These are phyloP conservation scores for Gymnoscelis rufifasciata DNA, from an alignment of 2,888 invertebrate species.

Conservation along the genomic window DNA sequence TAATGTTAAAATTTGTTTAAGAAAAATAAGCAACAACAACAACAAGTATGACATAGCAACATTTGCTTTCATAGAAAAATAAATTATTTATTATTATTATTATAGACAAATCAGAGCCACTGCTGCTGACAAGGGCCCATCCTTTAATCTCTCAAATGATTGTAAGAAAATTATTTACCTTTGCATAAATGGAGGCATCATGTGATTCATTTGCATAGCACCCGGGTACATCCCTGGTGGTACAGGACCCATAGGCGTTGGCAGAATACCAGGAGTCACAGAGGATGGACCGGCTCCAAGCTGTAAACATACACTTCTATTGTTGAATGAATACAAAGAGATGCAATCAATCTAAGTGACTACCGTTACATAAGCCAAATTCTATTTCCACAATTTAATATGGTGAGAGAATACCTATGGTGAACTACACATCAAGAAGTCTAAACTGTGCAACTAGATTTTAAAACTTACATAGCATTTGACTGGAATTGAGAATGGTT, in stretches of 20 bases:
- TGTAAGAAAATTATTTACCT: conserved; percentile 50
- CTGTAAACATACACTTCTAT: conserved; percentile 34
- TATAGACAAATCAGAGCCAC: too few species aligned
- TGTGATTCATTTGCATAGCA: conserved; percentile 84
- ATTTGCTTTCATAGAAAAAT: too few species aligned
- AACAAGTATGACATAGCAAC: too few species aligned
- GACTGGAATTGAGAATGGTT: conserved; percentile 22
- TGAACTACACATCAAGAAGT: conserved; percentile 1
- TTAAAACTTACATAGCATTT: conserved; percentile 10
- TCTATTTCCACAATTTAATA: not conserved
- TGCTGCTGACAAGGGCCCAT: too few species aligned
- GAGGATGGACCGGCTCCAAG: conserved; percentile 80
- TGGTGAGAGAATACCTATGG: conserved; percentile 2
- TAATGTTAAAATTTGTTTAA: too few species aligned
- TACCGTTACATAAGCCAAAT: not conserved
- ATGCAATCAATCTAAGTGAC: not conserved
- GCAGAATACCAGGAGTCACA: conserved; percentile 79
- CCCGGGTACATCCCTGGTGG: conserved; percentile 83
- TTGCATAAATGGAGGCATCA: conserved; percentile 87
- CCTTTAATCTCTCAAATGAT: too few species aligned
- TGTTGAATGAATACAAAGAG: too few species aligned
- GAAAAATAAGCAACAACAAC: too few species aligned
- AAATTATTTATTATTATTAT: too few species aligned
- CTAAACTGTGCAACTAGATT: not conserved
- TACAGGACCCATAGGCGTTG: conserved; percentile 81